These are phyloP conservation scores for Eunapius fragilis DNA, from an alignment of 37 sponge, comb jelly and placozoan species.

Conservation along the genomic window DNA sequence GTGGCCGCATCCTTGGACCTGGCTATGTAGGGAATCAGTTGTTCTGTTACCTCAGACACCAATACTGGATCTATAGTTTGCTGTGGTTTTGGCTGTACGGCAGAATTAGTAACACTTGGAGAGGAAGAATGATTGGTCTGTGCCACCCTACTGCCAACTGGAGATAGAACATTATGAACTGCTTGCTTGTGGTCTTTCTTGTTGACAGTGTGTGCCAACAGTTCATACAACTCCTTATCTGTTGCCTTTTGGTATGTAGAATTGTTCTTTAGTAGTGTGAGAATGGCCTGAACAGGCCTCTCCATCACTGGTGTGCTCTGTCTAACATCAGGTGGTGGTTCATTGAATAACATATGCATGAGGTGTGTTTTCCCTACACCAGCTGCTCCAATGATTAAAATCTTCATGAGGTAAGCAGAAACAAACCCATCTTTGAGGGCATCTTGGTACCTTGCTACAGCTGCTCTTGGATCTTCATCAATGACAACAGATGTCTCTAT, in stretches of 20 bases:
- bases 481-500: neutral
- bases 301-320: neutral
- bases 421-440: neutral
- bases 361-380: neutral
- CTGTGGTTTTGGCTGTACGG: neutral
- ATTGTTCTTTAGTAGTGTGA: neutral
- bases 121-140: no score
- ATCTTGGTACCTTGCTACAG: neutral
- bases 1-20: neutral
- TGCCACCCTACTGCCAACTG: no score
- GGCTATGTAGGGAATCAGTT: neutral
- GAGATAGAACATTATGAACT: neutral
- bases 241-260: neutral
- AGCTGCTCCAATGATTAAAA: neutral
- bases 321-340: neutral
- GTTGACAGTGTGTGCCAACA: neutral
- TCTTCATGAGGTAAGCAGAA: neutral
- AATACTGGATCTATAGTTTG: neutral
- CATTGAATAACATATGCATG: neutral
- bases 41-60: neutral
- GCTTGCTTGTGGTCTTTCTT: neutral
- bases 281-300: neutral
- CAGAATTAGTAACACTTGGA: neutral
- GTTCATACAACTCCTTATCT: neutral
- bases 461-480: neutral